Conservation (phyloP, 2,797 vertebrate species). For the Alauda arvensis region DNA sequence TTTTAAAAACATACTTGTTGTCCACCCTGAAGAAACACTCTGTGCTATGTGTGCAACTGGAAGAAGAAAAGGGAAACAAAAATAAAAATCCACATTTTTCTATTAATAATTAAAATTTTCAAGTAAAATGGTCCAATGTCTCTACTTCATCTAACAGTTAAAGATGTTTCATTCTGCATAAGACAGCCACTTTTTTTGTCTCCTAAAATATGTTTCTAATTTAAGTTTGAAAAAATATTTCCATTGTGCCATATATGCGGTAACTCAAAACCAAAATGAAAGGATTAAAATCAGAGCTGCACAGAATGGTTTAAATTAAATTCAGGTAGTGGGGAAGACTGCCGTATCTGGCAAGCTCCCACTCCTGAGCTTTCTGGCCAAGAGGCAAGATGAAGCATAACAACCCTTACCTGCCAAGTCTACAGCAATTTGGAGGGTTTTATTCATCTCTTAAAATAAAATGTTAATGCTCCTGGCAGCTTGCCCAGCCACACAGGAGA, state of each 20-base stretch:
- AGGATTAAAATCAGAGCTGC: conserved; percentile 73
- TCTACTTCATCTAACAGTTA: conserved; percentile 57
- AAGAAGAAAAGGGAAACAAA: background rate
- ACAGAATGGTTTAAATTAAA: conserved; percentile 81
- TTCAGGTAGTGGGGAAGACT: conserved; percentile 75
- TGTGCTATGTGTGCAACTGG: background rate
- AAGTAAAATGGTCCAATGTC: conserved; percentile 20
- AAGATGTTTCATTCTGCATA: conserved; percentile 67
- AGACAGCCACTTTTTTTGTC: conserved; percentile 47
- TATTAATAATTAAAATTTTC: background rate
- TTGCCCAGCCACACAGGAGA: conserved; percentile 31
- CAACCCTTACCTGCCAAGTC: conserved; percentile 61
- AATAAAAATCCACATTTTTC: background rate
- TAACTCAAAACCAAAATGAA: conserved; percentile 80
- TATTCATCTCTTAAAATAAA: conserved; percentile 48
- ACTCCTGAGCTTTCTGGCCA: conserved; percentile 52
- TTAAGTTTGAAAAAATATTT: conserved; percentile 76
- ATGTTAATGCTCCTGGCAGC: conserved; percentile 30
- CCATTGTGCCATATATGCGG: conserved; percentile 76
- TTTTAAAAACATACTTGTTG: background rate
- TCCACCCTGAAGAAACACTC: background rate
- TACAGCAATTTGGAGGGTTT: conserved; percentile 33
- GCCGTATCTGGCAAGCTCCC: conserved; percentile 61
- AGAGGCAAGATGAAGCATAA: conserved; percentile 61
- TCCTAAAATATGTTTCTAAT: conserved; percentile 76